phyloP scores from a whole-genome alignment of 2,113 vertebrate genomes.

The Picathartes gymnocephalus region DNA sequence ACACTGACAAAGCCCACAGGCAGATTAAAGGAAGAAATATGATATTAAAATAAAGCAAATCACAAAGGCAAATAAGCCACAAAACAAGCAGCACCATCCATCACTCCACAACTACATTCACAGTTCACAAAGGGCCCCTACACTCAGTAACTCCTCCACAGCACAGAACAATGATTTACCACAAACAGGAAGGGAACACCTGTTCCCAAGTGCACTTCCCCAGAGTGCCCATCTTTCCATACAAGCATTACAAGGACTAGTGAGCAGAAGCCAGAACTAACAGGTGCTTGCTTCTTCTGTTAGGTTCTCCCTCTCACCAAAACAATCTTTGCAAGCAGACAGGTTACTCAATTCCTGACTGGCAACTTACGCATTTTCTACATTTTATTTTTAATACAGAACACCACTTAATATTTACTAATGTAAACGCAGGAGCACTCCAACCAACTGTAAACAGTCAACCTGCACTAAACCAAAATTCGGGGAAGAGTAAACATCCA shows the following conservation, averaged over 20 bases:
- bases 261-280: not conserved
- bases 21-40: not conserved
- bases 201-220: not conserved
- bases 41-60: not conserved
- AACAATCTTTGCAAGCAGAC: not conserved
- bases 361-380: accelerated
- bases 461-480: not conserved
- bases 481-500: not conserved
- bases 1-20: not conserved
- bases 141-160: too few relatives aligned
- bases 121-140: not conserved
- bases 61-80: not conserved
- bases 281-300: not conserved
- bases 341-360: not conserved
- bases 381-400: not conserved
- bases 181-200: not conserved
- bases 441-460: not conserved
- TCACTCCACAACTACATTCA: not conserved
- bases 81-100: not conserved
- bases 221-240: not conserved
- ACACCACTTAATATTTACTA: accelerated
- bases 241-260: not conserved
- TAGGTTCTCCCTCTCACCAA: not conserved
- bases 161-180: not conserved
- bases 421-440: not conserved